Base-by-base conservation (phyloP, 2,113 vertebrate species). In the Morone saxatilis region DNA sequence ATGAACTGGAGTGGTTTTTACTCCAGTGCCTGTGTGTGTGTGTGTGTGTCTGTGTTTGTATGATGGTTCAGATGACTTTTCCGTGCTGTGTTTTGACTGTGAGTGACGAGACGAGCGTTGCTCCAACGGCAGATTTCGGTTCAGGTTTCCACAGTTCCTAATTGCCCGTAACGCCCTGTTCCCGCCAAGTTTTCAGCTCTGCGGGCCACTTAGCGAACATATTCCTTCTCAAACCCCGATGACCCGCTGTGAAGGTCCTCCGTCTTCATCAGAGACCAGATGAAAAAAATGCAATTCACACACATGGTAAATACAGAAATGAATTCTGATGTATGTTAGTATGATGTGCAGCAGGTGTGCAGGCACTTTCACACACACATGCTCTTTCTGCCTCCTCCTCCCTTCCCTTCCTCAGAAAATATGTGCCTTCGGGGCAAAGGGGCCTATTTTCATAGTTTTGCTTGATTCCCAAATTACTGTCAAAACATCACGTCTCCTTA, bases 381-480 rank as follows among this genome's bases (percentile, higher is more conserved):
- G 7, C 61, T 38, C 47, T 45, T 9, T 71, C 71, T 50, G 63
- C 70, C 62, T 73, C 31, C 74, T 63, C 65, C 20, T 25, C n/a
- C 60, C 31, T 38, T 71, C 57, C 65, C 20, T 25, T n/a, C 60
- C 31, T 38, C 19, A 60, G 17, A 72, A 92, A 89, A 54, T 85
- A 92, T 88, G 85, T 71, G 19, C 80, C 90, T 73, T 79, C 71
- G 40, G 72, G 89, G 78, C 77, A 71, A 56, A 74, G 69, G 41
- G 66, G 74, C 76, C 62, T 20, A 38, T 89, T 90, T 92, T 84
- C 83, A 84, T 85, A 81, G 80, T 65, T 88, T 74, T 48, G 41
- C 84, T 86, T 76, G 88, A 90, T 91, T 93, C 84, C 88, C 72
- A 89, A 92, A 92, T 93, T 89, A 87, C 91, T 92, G 82, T 90